Evolutionary conservation across 23 tunicate species (phyloP).

Genomic region (Clavelina lepadiformis): DNA sequence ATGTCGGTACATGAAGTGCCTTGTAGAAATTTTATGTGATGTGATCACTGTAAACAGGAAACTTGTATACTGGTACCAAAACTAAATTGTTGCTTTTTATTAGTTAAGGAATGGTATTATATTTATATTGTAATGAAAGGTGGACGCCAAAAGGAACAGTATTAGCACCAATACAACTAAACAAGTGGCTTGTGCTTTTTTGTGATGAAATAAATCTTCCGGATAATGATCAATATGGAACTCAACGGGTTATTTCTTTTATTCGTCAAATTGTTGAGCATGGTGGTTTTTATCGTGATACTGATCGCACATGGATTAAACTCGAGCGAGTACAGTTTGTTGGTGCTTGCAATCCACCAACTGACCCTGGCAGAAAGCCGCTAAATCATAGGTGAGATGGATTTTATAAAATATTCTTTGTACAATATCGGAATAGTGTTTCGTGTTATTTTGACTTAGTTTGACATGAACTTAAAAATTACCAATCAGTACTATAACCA

Average conservation of each 20-base stretch:
- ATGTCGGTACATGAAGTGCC: too few species aligned
- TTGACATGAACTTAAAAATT: too few species aligned
- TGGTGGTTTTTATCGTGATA: constrained; percentile 90
- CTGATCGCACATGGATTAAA: constrained; percentile 84
- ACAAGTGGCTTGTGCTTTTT: constrained; percentile 97
- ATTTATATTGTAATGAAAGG: too few species aligned
- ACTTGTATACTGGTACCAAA: neutral
- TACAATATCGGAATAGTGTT: too few species aligned
- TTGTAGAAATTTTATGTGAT: neutral
- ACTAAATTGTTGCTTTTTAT: neutral
- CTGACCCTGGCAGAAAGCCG: constrained; percentile 98
- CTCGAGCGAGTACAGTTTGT: constrained; percentile 93
- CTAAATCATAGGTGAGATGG: constrained; percentile 58
- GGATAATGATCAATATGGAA: constrained; percentile 94
- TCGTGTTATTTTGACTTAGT: too few species aligned
- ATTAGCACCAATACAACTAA: constrained; percentile 91
- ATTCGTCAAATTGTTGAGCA: constrained; percentile 94
- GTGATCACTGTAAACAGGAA: neutral
- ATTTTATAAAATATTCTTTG: neutral
- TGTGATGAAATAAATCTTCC: constrained; percentile 99
- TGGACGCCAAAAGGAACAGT: constrained; percentile 95
- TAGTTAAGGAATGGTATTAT: too few species aligned
- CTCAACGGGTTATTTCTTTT: constrained; percentile 94
- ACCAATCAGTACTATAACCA: too few species aligned
- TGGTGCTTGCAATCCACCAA: constrained; percentile 99